A percentile compares a stretch with the other conserved stretches of the same genome.
Evolutionary conservation across 2,113 vertebrate genomes (phyloP).

Genomic region (Notothenia coriiceps): DNA sequence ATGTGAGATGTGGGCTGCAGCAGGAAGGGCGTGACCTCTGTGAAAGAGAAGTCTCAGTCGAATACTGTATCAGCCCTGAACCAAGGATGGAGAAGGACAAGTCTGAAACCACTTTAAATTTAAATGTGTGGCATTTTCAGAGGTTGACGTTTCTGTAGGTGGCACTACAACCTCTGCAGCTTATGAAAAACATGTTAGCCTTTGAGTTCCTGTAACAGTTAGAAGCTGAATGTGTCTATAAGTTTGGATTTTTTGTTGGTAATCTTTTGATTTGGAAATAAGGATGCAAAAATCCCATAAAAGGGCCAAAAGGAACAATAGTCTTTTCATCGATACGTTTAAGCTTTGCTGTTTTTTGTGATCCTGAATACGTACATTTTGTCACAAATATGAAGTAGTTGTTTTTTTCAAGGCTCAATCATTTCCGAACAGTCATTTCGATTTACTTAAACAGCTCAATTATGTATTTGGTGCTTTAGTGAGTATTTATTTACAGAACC

Average conservation of each 20-base stretch:
- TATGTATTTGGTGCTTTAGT: too few species aligned
- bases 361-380: too few species aligned
- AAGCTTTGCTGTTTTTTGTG: too few species aligned
- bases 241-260: not conserved
- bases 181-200: not conserved
- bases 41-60: slow-evolving; percentile 3
- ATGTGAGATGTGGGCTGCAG: slow-evolving; percentile 23
- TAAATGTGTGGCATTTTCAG: slow-evolving; percentile 17
- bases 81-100: not conserved
- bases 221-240: too few species aligned
- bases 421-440: too few species aligned
- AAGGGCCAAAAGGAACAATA: not conserved
- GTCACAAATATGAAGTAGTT: too few species aligned
- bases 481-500: too few species aligned
- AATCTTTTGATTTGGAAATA: not conserved
- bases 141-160: not conserved
- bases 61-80: not conserved
- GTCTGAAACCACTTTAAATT: not conserved
- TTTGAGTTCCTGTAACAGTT: not conserved
- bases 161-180: not conserved
- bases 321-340: too few species aligned
- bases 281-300: not conserved
- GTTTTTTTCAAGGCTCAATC: too few species aligned
- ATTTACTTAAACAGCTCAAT: too few species aligned
- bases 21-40: slow-evolving; percentile 35